Percentiles rank a stretch among this genome's conserved stretches.
Evolutionary conservation across 2,113 vertebrate genomes (phyloP).

Genomic region (Morone saxatilis): DNA sequence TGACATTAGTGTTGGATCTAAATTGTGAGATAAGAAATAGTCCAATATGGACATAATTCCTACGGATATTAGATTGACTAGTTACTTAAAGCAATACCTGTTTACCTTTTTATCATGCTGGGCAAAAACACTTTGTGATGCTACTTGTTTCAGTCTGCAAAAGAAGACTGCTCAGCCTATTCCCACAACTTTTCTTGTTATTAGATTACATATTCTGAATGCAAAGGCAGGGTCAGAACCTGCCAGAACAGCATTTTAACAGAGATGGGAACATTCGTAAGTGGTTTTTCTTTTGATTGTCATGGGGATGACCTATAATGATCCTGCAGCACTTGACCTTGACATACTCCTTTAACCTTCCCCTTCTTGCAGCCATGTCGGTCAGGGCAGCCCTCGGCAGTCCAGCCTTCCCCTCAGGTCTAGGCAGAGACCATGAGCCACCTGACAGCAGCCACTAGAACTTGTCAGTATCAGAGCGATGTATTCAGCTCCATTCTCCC

Average conservation of each 20-base stretch:
- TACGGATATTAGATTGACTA: neutral
- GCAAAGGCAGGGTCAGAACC: conserved; percentile 15
- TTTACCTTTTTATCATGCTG: neutral
- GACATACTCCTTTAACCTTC: neutral
- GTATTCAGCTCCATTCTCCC: conserved; percentile 64
- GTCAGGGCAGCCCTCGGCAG: neutral
- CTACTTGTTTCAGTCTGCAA: neutral
- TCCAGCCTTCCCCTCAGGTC: conserved; percentile 39
- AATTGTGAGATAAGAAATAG: neutral
- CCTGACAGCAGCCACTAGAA: conserved; percentile 61
- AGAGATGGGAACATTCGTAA: neutral
- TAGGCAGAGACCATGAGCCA: conserved; percentile 33
- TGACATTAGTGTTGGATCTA: neutral
- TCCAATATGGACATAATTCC: neutral
- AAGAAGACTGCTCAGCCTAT: neutral
- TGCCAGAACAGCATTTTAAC: conserved; percentile 13
- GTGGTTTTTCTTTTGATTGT: conserved; percentile 13
- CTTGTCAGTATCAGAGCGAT: conserved; percentile 55
- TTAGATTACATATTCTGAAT: conserved; percentile 14
- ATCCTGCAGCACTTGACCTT: conserved; percentile 33
- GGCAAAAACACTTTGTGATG: neutral
- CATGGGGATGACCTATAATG: conserved; percentile 15
- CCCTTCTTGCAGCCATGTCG: neutral
- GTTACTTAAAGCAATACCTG: neutral
- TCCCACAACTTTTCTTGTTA: neutral